Evolutionary conservation across 1,140 invertebrate species (phyloP), one percentile per base, ranked within the genome.

Genomic region (Gonatopus flavifemur): DNA sequence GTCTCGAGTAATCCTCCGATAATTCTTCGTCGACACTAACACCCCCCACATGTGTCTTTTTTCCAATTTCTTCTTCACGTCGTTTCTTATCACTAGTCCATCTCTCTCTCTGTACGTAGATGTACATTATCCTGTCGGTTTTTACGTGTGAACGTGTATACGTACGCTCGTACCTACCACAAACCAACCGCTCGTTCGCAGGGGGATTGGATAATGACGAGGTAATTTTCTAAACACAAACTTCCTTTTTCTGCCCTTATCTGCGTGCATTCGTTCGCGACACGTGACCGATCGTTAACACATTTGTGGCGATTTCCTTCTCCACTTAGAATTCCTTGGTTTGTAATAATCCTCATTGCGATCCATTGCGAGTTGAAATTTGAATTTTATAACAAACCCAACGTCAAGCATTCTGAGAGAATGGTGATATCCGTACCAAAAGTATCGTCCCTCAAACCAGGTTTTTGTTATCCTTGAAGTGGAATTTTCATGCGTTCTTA

Each of bases 221-320:
- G 68, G 69, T 69, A 73, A 73, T 73, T 73, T 70, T 62, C 66
- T 73, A 73, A 72, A 68, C 62, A 64, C 62, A 64, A 73, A 70
- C 67, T 73, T 69, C 65, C 70, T 70, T 59, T 60, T 55, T 51
- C 45, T 55, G 52, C 57, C 52, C 53, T 67, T 64, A 61, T 59
- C 60, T 57, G 24, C 36, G 32, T 48, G 52, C n/a, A n/a, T n/a
- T n/a, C n/a, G n/a, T n/a, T 53, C 59, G 52, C n/a, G 35, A 56
- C 69, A 69, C 66, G 69, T 66, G 68, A 68, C 58, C 49, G 48
- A 41, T 72, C 60, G 59, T 70, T 69, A 68, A 40, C 36, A 49
- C 38, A n/a, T n/a, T n/a, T n/a, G n/a, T n/a, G n/a, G n/a, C 22
- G 36, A 39, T 38, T 41, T 59, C 52, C 43, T 64, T 48, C 50